Evolutionary conservation across 2,888 invertebrate genomes (phyloP), one percentile per base, ranked within the genome.

Genomic region (Agrilus mali): DNA sequence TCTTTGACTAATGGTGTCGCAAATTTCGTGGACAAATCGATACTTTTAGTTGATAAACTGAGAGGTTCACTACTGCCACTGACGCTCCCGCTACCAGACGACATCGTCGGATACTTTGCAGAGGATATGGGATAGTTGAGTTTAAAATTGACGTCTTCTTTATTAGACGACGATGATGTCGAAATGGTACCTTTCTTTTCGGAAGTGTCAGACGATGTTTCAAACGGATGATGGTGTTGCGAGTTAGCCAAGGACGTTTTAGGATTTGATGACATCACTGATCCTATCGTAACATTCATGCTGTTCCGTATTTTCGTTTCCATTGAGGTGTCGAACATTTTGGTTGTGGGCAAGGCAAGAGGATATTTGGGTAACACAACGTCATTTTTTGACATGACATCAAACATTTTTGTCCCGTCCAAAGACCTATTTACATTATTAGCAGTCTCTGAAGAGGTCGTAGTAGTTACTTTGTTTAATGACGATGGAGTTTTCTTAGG

Each of bases 21-120:
- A 34, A 69, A 68, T 49, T 71, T 72, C 4, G 68, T 65, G 27
- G 68, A 65, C 33, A 70, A 50, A 51, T 71, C 69, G 7, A 70
- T 57, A 42, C 67, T 68, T 51, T 70, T 69, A 17, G 61, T 54
- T 5, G 58, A 54, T 48, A 62, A 53, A 47, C 59, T 58, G 35
- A 61, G 48, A 16, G 63, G 57, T 48, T 63, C 60, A 20, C 47
- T 43, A 32, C n/a, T 10, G 27, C 7, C 16, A 32, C n/a, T 15
- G 27, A 4, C 16, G 34, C 35, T 17, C 27, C 27, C 27, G 10
- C 27, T 27, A 14, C 45, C 37, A 13, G 22, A 35, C 40, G 48
- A 53, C 47, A 52, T 54, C 47, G 50, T 54, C 47, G 50, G 64
- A 41, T 53, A 53, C 49, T 55, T 64, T 43, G 52, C 47, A 40